A percentile compares a stretch with the other conserved stretches of the same genome.
Evolutionary conservation across 2,113 vertebrate genomes (phyloP).

Genomic region (Anguilla rostrata): DNA sequence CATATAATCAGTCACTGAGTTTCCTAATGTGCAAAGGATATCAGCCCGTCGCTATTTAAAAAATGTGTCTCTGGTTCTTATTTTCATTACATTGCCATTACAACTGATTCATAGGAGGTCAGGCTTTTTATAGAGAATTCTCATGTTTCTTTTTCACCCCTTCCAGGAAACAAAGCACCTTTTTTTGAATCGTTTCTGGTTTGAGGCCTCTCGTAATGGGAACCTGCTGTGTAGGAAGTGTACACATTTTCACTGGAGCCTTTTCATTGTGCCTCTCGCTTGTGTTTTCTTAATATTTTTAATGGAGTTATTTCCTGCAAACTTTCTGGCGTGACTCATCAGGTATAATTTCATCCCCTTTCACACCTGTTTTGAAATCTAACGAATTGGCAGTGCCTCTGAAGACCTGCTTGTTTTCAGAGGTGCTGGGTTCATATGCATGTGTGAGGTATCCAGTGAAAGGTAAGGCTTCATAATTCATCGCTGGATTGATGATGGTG

Average conservation of each 20-base stretch:
- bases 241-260: not conserved
- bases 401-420: not conserved
- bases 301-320: not conserved
- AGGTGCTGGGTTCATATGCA: not conserved
- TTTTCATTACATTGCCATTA: constrained; percentile 24
- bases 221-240: constrained; percentile 9
- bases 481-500: not conserved
- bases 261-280: not conserved
- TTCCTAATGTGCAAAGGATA: not conserved
- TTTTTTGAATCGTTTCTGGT: not conserved
- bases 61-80: constrained; percentile 9
- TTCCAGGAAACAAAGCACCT: not conserved
- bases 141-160: not conserved
- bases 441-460: not conserved
- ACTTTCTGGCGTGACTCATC: not conserved
- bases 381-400: not conserved
- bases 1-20: not conserved
- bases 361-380: not conserved
- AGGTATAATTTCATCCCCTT: not conserved
- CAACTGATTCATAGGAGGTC: constrained; percentile 17
- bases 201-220: not conserved
- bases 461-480: not conserved
- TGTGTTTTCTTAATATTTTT: not conserved
- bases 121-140: constrained; percentile 22
- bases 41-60: not conserved